Percentiles rank a stretch among this genome's conserved stretches.
Conservation (phyloP, 2,113 vertebrate genomes). For the Dunckerocampus dactyliophorus region DNA sequence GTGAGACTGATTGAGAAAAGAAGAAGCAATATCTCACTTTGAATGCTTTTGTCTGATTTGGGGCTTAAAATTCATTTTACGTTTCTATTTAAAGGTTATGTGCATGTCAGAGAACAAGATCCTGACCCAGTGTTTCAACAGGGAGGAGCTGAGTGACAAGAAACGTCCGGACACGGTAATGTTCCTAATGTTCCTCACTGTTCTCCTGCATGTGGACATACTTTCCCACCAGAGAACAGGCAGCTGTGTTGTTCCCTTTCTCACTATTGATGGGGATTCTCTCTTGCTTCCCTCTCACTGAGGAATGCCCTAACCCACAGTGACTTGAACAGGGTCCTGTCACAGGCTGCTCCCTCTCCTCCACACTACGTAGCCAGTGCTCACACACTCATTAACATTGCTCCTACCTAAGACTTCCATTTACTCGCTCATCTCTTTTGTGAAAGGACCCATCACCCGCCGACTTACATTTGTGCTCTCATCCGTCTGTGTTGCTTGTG, state of each 20-base stretch:
- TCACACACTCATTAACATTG: conserved; percentile 9
- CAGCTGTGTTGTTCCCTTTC: conserved; percentile 38
- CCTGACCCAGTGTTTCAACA: conserved; percentile 87
- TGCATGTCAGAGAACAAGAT: conserved; percentile 92
- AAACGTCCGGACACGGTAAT: conserved; percentile 93
- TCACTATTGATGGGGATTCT: conserved; percentile 41
- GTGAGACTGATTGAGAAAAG: conserved; percentile 65
- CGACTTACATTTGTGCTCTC: not conserved
- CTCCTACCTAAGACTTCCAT: not conserved
- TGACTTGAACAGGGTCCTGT: conserved; percentile 32
- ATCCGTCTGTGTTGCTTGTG: conserved; percentile 3
- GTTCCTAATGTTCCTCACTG: not conserved
- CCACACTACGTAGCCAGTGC: conserved; percentile 57
- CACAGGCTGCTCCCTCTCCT: conserved; percentile 37
- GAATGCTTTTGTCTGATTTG: not conserved
- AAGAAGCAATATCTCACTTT: not conserved
- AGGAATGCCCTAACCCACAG: conserved; percentile 52
- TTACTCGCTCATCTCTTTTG: not conserved
- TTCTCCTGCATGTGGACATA: conserved; percentile 14
- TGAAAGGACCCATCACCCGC: not conserved
- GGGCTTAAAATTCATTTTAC: not conserved
- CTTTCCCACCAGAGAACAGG: conserved; percentile 53
- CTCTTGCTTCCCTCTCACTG: conserved; percentile 36
- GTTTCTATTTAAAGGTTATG: conserved; percentile 78
- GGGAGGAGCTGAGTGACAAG: conserved; percentile 90